Evolutionary conservation across 37 sponge, comb jelly and placozoan genomes (phyloP), one percentile per base, ranked within the genome.

Genomic region (Spongilla lacustris): DNA sequence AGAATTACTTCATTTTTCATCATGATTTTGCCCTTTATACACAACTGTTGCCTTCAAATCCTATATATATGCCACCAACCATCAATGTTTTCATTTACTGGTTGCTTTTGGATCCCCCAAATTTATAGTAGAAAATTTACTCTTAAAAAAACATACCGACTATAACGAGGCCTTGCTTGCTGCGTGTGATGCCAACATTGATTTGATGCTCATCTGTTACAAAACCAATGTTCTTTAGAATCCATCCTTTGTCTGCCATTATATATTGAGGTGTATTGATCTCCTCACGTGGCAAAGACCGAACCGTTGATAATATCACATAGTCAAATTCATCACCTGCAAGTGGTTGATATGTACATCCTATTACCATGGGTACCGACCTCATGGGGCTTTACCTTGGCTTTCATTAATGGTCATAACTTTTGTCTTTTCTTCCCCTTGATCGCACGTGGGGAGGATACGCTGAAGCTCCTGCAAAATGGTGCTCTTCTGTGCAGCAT

Each of bases 291-390:
- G 90, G 87, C 34, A 70, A 82, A 1, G 94, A 90, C 0, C 94
- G 79, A 0, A 93, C 94, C 24, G 90, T 89, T 38, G 91, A 89
- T 82, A 93, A 74, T 28, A 93, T 76, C n/a, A 93, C 94, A 70
- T 82, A 66, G 19, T 89, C 93, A 92, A 74, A 88, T 36, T 92
- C 93, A 92, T 92, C 86, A 70, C 93, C 93, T 92, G 23, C 41
- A 41, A 41, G 3, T 41, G 41, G 41, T 9, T n/a, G n/a, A n/a
- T n/a, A n/a, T n/a, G n/a, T n/a, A n/a, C n/a, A n/a, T n/a, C n/a
- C n/a, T n/a, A n/a, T n/a, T n/a, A n/a, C n/a, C n/a, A n/a, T n/a
- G n/a, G n/a, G n/a, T n/a, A n/a, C n/a, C n/a, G n/a, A n/a, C n/a
- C n/a, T n/a, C n/a, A n/a, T n/a, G n/a, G n/a, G n/a, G n/a, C n/a